Conservation (phyloP, 2,113 vertebrate species). For the Callipepla squamata region DNA sequence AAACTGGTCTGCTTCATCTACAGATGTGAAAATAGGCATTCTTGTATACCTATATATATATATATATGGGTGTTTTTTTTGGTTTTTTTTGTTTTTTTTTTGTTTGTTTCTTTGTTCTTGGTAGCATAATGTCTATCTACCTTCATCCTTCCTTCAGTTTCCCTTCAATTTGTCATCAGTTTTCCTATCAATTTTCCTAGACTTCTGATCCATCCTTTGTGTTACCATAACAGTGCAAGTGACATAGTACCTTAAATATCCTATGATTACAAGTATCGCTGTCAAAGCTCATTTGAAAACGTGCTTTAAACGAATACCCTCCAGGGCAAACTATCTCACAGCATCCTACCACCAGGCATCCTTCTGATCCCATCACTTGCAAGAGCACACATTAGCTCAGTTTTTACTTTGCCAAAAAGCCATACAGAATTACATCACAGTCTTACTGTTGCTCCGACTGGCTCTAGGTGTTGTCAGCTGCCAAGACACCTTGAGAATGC, state of each 20-base stretch:
- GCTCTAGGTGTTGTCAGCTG: conserved; percentile 20
- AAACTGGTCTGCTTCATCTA: background rate
- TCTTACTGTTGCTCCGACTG: background rate
- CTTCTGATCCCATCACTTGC: background rate
- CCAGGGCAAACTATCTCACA: background rate
- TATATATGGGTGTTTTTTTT: background rate
- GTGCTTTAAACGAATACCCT: background rate
- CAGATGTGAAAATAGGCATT: background rate
- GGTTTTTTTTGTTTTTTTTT: no score
- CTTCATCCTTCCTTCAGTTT: background rate
- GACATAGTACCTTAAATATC: background rate
- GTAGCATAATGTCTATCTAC: background rate
- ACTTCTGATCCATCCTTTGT: background rate
- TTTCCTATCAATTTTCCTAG: background rate
- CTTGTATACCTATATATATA: background rate
- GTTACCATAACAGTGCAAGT: background rate
- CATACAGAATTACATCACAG: background rate
- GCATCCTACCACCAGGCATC: background rate
- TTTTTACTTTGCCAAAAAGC: background rate
- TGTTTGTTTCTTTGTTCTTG: background rate
- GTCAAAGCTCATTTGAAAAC: background rate
- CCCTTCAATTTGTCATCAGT: background rate
- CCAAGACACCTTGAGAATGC: background rate
- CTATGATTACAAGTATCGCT: background rate
- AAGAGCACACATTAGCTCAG: background rate